Conservation (phyloP, 2,797 vertebrate species). For the Halcyon chelicuti region DNA sequence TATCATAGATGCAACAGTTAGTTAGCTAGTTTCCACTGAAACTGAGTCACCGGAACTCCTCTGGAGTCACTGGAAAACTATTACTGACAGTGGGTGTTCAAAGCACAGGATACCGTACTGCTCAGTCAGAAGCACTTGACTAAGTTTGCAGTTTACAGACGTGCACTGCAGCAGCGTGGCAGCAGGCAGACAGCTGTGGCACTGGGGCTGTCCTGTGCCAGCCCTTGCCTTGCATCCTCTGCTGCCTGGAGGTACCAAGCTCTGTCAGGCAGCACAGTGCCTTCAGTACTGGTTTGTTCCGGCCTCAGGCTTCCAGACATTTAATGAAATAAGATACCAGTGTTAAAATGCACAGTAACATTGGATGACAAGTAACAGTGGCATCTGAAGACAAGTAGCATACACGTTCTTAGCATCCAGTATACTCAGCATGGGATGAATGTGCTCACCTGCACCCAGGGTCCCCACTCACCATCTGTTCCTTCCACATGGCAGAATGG, state of each 20-base stretch:
- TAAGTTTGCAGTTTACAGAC: neutral
- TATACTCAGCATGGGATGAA: neutral
- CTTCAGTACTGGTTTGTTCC: neutral
- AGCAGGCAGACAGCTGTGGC: rapidly evolving
- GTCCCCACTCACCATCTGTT: neutral
- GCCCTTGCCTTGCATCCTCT: rapidly evolving
- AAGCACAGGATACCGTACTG: neutral
- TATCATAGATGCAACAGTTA: neutral
- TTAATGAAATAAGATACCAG: neutral
- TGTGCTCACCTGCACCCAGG: neutral
- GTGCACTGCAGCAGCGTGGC: neutral
- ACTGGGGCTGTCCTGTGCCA: rapidly evolving
- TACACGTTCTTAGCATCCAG: neutral
- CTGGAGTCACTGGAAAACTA: neutral
- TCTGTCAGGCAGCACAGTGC: rapidly evolving
- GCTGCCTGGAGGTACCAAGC: rapidly evolving
- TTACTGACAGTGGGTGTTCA: neutral
- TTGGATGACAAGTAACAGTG: neutral
- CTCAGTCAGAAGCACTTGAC: neutral
- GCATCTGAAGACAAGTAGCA: neutral
- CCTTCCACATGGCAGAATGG: rapidly evolving
- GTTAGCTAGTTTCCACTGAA: conserved; percentile 6
- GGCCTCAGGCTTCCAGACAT: neutral
- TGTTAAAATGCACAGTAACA: neutral
- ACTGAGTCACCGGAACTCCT: neutral